Conservation (phyloP, 1,140 invertebrate genomes). For the Drosophila ironensis region DNA sequence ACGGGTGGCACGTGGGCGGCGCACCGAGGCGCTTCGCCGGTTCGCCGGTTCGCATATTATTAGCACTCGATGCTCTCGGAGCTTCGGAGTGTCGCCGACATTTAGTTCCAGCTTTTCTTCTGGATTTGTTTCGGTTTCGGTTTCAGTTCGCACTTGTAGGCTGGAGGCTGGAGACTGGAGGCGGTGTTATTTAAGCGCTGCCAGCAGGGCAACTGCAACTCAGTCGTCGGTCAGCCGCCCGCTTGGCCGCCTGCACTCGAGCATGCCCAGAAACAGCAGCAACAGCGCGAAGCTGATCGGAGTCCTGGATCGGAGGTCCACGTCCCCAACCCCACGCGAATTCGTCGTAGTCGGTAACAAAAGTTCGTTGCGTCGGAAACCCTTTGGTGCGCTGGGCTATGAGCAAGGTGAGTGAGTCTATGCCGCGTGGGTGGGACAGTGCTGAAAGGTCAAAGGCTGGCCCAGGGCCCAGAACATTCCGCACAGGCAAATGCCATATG, state of each 20-base stretch:
- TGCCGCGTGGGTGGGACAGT: neutral
- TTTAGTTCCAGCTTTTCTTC: conserved; percentile 5
- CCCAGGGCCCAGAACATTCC: conserved; percentile 36
- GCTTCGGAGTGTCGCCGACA: neutral
- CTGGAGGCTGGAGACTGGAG: neutral
- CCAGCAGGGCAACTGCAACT: conserved; percentile 50
- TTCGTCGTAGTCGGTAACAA: too few species aligned
- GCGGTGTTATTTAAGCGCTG: conserved; percentile 67
- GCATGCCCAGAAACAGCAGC: conserved; percentile 45
- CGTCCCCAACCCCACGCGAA: too few species aligned
- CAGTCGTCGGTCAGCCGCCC: conserved; percentile 72
- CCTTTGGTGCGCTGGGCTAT: conserved; percentile 1
- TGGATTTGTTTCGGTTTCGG: conserved; percentile 22
- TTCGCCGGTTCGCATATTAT: conserved; percentile 11
- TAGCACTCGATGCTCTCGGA: conserved; percentile 16
- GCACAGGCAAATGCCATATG: conserved; percentile 2
- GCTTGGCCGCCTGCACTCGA: conserved; percentile 63
- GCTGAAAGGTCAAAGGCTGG: conserved; percentile 63
- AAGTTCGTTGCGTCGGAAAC: too few species aligned
- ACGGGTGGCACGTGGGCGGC: conserved; percentile 28
- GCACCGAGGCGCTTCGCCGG: neutral
- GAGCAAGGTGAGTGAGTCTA: conserved; percentile 35
- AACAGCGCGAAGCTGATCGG: too few species aligned
- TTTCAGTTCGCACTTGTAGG: conserved; percentile 3
- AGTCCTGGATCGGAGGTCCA: too few species aligned